Conservation (phyloP, 2,113 vertebrate genomes). For the Papio anubis region DNA sequence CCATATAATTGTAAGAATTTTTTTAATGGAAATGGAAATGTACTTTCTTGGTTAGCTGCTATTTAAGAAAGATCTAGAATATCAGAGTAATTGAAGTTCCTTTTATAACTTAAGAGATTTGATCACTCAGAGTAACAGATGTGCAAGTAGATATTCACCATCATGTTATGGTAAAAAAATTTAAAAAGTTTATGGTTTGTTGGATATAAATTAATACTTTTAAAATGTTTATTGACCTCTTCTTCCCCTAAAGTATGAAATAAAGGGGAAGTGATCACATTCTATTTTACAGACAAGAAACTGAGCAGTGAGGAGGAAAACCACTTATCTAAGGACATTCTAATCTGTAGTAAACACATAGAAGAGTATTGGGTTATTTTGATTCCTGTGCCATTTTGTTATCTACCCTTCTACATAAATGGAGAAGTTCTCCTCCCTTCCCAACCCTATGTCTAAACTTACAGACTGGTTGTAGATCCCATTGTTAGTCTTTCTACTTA, state of each 20-base stretch:
- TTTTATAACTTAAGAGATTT: background rate
- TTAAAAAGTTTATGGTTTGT: background rate
- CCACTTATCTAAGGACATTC: background rate
- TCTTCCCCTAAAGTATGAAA: background rate
- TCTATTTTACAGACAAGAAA: background rate
- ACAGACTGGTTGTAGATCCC: background rate
- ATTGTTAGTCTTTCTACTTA: background rate
- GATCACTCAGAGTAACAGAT: background rate
- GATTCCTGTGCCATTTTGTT: background rate
- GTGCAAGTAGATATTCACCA: background rate
- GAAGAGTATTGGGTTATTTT: background rate
- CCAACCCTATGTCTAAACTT: background rate
- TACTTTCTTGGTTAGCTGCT: slow-evolving; percentile 8
- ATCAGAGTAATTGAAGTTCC: background rate
- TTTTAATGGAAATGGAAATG: slow-evolving; percentile 24
- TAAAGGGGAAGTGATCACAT: background rate
- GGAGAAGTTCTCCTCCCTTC: background rate
- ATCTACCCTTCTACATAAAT: background rate
- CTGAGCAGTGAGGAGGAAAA: background rate
- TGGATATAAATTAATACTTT: background rate
- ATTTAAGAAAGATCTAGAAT: background rate
- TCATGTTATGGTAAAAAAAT: background rate
- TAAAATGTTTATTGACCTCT: background rate
- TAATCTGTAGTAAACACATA: background rate
- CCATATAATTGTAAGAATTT: background rate